Base-by-base conservation (phyloP, 2,113 vertebrate genomes). In the Bettongia penicillata region DNA sequence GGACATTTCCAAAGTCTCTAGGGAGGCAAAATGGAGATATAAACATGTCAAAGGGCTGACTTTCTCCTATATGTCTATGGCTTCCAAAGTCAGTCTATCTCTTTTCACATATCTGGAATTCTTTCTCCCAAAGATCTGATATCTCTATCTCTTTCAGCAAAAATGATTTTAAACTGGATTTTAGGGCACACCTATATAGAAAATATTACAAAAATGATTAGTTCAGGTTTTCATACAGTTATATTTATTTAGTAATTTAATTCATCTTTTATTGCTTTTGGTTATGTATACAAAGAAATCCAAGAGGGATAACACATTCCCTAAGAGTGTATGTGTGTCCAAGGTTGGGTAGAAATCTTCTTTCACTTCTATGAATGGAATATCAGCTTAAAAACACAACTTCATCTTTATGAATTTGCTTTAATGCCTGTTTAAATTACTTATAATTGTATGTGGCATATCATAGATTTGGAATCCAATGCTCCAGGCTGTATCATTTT, bases 191-290 rank as follows among this genome's bases (percentile, higher is more conserved):
- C 37, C 19, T n/a, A 5, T 43, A 8, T 22, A 84, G n/a, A 84
- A 7, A 84, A 84, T 16, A 43, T 84, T 84, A 43, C 6, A 22
- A 84, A 84, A 43, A 22, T 84, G 8, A 43, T 43, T 16, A 84
- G 61, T 37, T 68, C 37, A n/a, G 31, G 37, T 43, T 84, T 84
- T 77, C 1, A 95, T 93, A 37, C 2, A 91, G 19, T 49, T 43
- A 8, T 43, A 92, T 2, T 77, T 91, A 93, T 10, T 68, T 10
- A 24, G 26, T 5, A 48, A 28, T 49, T 31, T 23, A 49, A n/a
- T 49, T 89, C 77, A 92, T 90, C 92, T 95, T 91, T 43, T 51
- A 53, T 93, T 48, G 9, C 23, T 23, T 93, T 53, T 51, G 26
- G n/a, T 84, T 7, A 9, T 84, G 94, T 90, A n/a, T 93, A 6